A percentile compares a stretch with the other conserved stretches of the same genome.
Conservation (phyloP, 2,113 vertebrate genomes). For the Struthio camelus region DNA sequence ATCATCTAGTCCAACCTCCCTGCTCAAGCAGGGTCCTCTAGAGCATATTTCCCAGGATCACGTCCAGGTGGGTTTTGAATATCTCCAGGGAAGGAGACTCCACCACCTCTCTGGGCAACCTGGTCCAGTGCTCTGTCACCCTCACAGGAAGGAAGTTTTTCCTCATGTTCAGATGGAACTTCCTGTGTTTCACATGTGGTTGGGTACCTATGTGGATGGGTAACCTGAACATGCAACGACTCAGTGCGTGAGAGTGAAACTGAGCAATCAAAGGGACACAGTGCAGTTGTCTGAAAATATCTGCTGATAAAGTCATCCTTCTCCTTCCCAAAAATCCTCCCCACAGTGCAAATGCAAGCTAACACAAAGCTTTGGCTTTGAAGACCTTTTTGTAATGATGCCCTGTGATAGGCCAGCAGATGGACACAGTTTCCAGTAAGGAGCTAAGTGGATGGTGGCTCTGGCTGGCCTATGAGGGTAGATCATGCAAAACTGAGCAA, state of each 20-base stretch:
- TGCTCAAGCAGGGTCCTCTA: no score
- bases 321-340: neutral
- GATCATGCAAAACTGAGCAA: neutral
- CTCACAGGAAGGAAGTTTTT: no score
- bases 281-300: neutral
- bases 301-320: neutral
- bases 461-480: neutral
- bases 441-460: neutral
- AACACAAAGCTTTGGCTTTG: neutral
- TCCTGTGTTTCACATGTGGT: no score
- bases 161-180: no score
- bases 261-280: neutral
- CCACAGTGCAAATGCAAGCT: neutral
- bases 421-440: neutral
- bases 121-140: no score
- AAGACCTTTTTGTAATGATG: neutral
- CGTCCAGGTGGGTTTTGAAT: no score
- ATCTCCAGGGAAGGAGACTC: no score
- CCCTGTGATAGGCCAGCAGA: neutral
- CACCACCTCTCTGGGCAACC: no score
- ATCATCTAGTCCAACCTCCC: no score
- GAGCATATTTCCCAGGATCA: no score
- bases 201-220: fast-evolving
- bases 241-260: neutral
- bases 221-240: fast-evolving